Conservation (phyloP, 2,888 invertebrate species). For the Caenorhabditis uteleia region DNA sequence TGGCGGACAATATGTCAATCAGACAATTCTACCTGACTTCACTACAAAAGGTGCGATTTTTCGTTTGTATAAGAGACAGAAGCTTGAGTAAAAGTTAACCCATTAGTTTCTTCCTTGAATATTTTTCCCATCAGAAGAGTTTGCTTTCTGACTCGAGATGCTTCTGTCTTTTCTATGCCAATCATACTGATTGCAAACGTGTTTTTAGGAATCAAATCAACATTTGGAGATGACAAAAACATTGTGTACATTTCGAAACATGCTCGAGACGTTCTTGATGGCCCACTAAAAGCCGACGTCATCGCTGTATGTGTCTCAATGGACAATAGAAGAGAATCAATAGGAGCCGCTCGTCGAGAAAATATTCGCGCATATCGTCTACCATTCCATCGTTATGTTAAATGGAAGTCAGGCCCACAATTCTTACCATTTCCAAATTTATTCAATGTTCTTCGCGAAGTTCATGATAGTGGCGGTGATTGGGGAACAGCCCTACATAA, state of each 20-base stretch:
- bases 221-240: constrained; percentile 16
- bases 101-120: background rate
- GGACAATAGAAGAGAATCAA: constrained; percentile 44
- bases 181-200: background rate
- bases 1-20: constrained; percentile 16
- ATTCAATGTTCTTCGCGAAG: constrained; percentile 46
- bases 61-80: background rate
- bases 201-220: constrained; percentile 21
- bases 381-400: constrained; percentile 58
- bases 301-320: constrained; percentile 48
- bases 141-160: too few relatives aligned
- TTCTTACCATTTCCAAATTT: constrained; percentile 53
- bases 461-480: constrained; percentile 55
- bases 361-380: constrained; percentile 47
- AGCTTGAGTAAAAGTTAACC: background rate
- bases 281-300: constrained; percentile 56
- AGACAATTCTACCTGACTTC: constrained; percentile 33
- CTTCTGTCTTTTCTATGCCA: too few relatives aligned
- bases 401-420: constrained; percentile 58
- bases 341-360: constrained; percentile 46
- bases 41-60: constrained; percentile 14
- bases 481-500: constrained; percentile 57
- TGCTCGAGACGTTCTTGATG: constrained; percentile 56
- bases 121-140: too few relatives aligned
- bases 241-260: constrained; percentile 48